Conservation (phyloP, 2,888 invertebrate genomes). For the Epsilonema sp. region DNA sequence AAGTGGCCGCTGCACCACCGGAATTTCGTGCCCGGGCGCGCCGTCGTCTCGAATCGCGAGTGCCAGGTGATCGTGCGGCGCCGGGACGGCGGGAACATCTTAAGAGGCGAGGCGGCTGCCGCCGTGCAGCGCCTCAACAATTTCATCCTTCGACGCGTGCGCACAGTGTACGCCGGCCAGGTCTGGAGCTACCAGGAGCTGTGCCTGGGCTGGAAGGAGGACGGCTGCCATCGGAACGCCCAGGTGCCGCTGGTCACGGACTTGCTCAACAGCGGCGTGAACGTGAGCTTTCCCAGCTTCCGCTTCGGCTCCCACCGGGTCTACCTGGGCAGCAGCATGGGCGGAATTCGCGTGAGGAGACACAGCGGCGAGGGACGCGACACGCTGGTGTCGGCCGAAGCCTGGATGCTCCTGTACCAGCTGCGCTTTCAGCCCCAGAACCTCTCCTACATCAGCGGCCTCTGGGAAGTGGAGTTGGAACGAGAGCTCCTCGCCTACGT, state of each 20-base stretch:
- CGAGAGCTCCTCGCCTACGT: conserved; percentile 14
- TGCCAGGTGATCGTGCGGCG: conserved; percentile 50
- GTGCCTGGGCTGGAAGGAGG: conserved; percentile 19
- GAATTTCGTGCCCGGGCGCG: conserved; percentile 25
- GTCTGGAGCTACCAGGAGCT: conserved; percentile 21
- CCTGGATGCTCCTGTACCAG: conserved; percentile 28
- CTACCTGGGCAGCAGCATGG: conserved; percentile 22
- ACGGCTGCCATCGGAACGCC: conserved; percentile 10
- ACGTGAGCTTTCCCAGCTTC: conserved; percentile 24
- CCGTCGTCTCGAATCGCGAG: conserved; percentile 26
- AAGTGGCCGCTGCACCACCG: conserved; percentile 26
- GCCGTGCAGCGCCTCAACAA: conserved; percentile 21
- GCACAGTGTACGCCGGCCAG: conserved; percentile 16
- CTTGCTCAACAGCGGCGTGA: conserved; percentile 20
- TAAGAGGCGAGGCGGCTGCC: conserved; percentile 40
- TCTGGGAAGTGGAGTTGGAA: conserved; percentile 24
- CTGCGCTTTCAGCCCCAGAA: conserved; percentile 23
- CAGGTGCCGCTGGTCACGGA: conserved; percentile 13
- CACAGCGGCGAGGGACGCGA: conserved; percentile 7
- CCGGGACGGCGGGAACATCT: conserved; percentile 56
- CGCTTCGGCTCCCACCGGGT: conserved; percentile 13
- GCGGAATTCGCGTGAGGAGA: conserved; percentile 19
- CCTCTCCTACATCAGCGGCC: conserved; percentile 22
- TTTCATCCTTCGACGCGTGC: conserved; percentile 15
- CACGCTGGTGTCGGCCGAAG: conserved; percentile 17